phyloP scores from a whole-genome alignment of 2,113 vertebrate species.

The Rousettus leschenaultii region DNA sequence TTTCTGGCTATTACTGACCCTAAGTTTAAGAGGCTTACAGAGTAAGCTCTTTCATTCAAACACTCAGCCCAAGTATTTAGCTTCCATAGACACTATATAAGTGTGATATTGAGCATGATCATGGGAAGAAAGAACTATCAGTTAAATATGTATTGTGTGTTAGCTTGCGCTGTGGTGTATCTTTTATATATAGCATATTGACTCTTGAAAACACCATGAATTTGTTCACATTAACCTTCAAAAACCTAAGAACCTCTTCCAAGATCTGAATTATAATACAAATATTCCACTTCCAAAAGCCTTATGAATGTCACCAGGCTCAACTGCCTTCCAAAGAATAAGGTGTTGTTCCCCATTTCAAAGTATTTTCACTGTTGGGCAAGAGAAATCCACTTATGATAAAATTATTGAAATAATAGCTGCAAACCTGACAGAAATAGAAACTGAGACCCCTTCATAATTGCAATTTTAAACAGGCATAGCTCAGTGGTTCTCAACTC shows the following conservation, averaged over 20 bases:
- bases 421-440: not conserved
- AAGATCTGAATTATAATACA: not conserved
- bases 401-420: slow-evolving; percentile 9
- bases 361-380: not conserved
- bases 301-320: not conserved
- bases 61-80: not conserved
- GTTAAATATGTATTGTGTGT: not conserved
- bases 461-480: not conserved
- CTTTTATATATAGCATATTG: not conserved
- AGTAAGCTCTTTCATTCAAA: not conserved
- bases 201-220: not conserved
- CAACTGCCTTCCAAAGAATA: not conserved
- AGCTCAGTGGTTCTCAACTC: not conserved
- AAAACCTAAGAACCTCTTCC: not conserved
- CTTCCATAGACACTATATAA: not conserved
- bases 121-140: not conserved
- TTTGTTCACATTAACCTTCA: not conserved
- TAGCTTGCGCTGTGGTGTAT: not conserved
- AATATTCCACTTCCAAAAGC: not conserved
- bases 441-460: not conserved
- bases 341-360: not conserved
- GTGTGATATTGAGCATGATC: not conserved
- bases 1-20: not conserved
- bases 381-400: not conserved
- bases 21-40: not conserved